Evolutionary conservation across 2,888 invertebrate species (phyloP), one percentile per base, ranked within the genome.

Genomic region (Venusia cambrica): DNA sequence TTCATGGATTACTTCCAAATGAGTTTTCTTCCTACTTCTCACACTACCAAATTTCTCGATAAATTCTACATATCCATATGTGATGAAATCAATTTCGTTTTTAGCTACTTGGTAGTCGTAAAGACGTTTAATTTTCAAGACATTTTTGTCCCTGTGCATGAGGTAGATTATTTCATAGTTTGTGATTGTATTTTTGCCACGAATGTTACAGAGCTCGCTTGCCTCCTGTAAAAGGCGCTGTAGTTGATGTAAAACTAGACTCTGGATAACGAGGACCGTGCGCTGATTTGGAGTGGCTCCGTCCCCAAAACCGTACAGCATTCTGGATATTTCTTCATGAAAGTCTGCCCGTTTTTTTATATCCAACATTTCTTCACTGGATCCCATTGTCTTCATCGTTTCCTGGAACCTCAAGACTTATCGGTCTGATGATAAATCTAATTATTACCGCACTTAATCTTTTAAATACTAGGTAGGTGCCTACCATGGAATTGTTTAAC

Each of bases 301-400:
- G 62, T 97, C 97, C 0, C 97, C 97, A 63, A 97, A 95, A 5
- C 96, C 97, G 54, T 95, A 94, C 96, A 96, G 94, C 91, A 96
- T 96, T 56, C 91, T 90, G 0, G 93, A 92, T 51, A 96, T 94
- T 79, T 95, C 94, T 73, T 89, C 84, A 62, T 87, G 88, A 55
- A 88, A 90, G 29, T 88, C 87, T 0, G 72, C 71, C n/a, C n/a
- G n/a, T n/a, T n/a, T n/a, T n/a, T n/a, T n/a, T n/a, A n/a, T n/a
- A n/a, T n/a, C n/a, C n/a, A n/a, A n/a, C n/a, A n/a, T n/a, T n/a
- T n/a, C n/a, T n/a, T n/a, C n/a, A n/a, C n/a, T n/a, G n/a, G n/a
- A n/a, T n/a, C n/a, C n/a, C n/a, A n/a, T n/a, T n/a, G n/a, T n/a
- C n/a, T n/a, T n/a, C n/a, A n/a, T n/a, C n/a, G n/a, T n/a, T n/a